Percentiles rank a stretch among this genome's conserved stretches.
Evolutionary conservation across 1,140 invertebrate species (phyloP).

Genomic region (Magallana angulata): DNA sequence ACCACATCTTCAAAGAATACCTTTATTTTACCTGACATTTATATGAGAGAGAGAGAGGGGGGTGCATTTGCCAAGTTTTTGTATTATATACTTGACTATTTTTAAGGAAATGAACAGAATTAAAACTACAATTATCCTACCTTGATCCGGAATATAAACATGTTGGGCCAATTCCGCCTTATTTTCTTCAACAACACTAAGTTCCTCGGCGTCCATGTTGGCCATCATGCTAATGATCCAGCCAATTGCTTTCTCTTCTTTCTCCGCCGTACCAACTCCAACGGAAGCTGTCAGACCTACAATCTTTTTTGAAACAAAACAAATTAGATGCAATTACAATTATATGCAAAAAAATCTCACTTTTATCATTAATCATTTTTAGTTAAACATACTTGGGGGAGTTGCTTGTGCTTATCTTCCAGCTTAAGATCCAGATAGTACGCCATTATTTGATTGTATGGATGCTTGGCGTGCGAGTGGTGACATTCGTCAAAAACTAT

Average conservation of each 20-base stretch:
- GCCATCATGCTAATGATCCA: constrained; percentile 75
- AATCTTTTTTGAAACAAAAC: constrained; percentile 58
- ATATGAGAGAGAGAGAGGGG: too few relatives aligned
- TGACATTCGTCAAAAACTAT: constrained; percentile 80
- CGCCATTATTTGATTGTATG: constrained; percentile 77
- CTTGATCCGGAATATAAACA: constrained; percentile 63
- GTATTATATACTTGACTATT: too few relatives aligned
- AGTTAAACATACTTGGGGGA: constrained; percentile 42
- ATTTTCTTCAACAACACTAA: constrained; percentile 65
- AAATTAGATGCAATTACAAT: too few relatives aligned
- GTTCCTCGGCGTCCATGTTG: constrained; percentile 69
- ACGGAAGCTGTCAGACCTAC: constrained; percentile 77
- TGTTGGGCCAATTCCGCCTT: constrained; percentile 57
- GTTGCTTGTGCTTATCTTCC: not conserved
- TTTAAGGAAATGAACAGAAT: too few relatives aligned
- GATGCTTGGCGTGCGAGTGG: constrained; percentile 73
- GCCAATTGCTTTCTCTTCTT: constrained; percentile 52
- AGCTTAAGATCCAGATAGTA: constrained; percentile 71
- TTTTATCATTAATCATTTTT: too few relatives aligned
- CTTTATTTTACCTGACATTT: too few relatives aligned
- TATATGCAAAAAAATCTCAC: too few relatives aligned
- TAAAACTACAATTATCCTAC: not conserved
- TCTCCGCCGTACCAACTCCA: constrained; percentile 72
- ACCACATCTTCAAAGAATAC: not conserved
- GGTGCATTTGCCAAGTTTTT: too few relatives aligned